phyloP scores from a whole-genome alignment of 1,140 invertebrate genomes.

The Oryzaephilus surinamensis region DNA sequence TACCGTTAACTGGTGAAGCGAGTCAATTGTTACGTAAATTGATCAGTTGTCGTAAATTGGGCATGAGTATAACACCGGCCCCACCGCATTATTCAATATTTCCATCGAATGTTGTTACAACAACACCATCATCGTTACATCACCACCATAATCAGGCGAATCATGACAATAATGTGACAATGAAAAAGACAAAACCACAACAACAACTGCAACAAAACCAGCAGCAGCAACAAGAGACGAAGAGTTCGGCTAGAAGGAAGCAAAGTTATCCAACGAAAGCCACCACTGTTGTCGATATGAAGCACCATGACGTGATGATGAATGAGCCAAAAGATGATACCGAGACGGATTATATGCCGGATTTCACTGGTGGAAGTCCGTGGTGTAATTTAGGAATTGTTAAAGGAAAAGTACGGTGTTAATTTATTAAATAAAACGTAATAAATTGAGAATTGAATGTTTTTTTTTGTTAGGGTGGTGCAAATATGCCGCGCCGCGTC shows the following conservation, averaged over 20 bases:
- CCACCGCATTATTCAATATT: constrained; percentile 30
- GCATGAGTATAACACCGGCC: constrained; percentile 46
- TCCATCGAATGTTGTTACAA: no score
- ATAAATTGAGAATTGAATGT: background rate
- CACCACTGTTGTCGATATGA: constrained; percentile 13
- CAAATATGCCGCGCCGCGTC: constrained; percentile 40
- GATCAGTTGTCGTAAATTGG: constrained; percentile 61
- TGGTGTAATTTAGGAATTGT: constrained; percentile 33
- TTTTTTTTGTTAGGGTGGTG: constrained; percentile 16
- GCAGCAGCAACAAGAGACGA: background rate
- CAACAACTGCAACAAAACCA: no score
- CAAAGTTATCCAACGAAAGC: constrained; percentile 62
- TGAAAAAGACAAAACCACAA: no score
- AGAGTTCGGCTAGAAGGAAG: constrained; percentile 51
- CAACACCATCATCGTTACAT: constrained; percentile 14
- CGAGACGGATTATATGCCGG: constrained; percentile 23
- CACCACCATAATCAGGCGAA: constrained; percentile 3
- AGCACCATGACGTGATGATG: constrained; percentile 4
- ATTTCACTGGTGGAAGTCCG: constrained; percentile 32
- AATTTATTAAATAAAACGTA: constrained; percentile 1
- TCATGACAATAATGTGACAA: no score
- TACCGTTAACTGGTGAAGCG: constrained; percentile 45
- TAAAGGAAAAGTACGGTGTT: constrained; percentile 24
- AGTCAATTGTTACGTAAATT: constrained; percentile 59
- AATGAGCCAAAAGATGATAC: constrained; percentile 1